Base-by-base conservation (phyloP, 2,888 invertebrate species). In the Cataglyphis altisquamis region DNA sequence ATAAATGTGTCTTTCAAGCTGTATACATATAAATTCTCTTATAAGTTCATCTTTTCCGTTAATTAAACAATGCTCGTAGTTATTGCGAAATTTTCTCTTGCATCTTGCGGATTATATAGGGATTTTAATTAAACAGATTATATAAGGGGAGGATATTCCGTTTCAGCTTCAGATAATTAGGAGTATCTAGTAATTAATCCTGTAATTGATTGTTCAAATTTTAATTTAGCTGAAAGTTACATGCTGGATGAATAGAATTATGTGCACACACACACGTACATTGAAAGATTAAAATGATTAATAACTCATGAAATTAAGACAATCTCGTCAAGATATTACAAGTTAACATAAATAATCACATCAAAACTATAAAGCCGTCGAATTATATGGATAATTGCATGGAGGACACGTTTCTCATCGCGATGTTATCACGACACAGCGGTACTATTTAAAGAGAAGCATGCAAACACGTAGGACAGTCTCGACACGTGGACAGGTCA, bases 361-460 rank as follows among this genome's bases (percentile, higher is more conserved):
- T 60, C 45, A 32, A 36, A 45, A 62, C 70, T 36, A 45, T 12
- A 36, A 60, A 78, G 60, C 60, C 68, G 78, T 25, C 68, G 25
- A 78, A 78, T 78, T 78, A 78, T 48, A 25, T 12, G 48, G 36
- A 36, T 70, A n/a, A 60, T 78, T 70, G 45, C 60, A n/a, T 57
- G 45, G 45, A 62, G 62, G 70, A 60, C 72, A 48, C 70, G 60
- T 60, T 68, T 41, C 70, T 45, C 60, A 36, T 15, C 41, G 18
- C 70, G 45, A 78, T 36, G 41, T 60, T 68, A 77, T 78, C 57
- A 57, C 57, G 41, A 12, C 63, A n/a, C 63, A 36, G 52, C 15
- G 18, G 12, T 39, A 10, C 60, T 21, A 62, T 45, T 78, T 78
- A 70, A 78, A 78, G 70, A 45, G 18, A 41, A 70, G 48, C 70